Evolutionary conservation across 2,113 vertebrate species (phyloP).

Genomic region (Ardeotis arabs): DNA sequence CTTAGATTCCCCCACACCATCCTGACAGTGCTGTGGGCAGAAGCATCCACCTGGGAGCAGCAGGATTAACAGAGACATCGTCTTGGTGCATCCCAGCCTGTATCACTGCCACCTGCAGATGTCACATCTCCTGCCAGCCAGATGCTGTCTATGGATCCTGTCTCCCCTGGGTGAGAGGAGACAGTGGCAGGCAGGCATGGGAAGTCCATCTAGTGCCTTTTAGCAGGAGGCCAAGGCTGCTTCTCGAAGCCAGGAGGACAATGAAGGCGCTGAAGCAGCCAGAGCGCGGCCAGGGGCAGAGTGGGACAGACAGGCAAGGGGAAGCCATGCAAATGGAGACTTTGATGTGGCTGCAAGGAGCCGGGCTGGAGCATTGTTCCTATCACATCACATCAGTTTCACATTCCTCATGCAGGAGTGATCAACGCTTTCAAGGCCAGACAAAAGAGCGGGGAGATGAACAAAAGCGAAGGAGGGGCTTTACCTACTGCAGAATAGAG

Average conservation of each 20-base stretch:
- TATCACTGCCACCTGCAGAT: background rate
- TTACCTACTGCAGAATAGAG: constrained; percentile 60
- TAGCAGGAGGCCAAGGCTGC: constrained; percentile 13
- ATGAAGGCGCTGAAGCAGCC: constrained; percentile 58
- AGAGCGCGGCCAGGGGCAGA: constrained; percentile 48
- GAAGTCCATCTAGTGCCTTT: background rate
- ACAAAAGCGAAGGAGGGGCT: constrained; percentile 49
- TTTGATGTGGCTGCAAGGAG: constrained; percentile 63
- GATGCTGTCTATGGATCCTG: too few relatives aligned
- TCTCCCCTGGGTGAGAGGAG: background rate
- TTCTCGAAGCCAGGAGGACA: constrained; percentile 13
- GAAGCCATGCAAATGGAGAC: constrained; percentile 63
- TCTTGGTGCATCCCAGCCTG: background rate
- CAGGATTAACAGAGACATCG: rapidly evolving
- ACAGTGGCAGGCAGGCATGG: background rate
- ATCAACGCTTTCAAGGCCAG: constrained; percentile 55
- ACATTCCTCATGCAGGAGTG: constrained; percentile 69
- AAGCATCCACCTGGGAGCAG: background rate
- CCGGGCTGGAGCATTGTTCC: constrained; percentile 39
- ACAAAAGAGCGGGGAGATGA: constrained; percentile 55
- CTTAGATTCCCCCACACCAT: background rate
- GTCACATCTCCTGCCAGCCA: background rate
- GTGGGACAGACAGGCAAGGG: constrained; percentile 52
- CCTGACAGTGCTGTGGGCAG: background rate
- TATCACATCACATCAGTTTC: constrained; percentile 67